phyloP scores from a whole-genome alignment of 2,797 vertebrate species.

The Protosalanx chinensis region DNA sequence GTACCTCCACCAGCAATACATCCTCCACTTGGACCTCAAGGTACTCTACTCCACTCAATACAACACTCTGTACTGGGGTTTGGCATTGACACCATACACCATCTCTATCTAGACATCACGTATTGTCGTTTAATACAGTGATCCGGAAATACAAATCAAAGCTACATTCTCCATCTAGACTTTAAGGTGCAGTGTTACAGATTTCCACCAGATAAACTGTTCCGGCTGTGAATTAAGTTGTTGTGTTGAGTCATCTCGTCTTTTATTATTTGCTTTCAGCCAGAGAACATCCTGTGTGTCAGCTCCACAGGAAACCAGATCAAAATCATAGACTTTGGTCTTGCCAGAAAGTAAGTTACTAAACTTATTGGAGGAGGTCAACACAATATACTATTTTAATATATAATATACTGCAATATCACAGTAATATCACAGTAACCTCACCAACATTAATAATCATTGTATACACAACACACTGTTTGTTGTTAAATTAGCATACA shows the following conservation, averaged over 20 bases:
- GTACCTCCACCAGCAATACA: conserved; percentile 86
- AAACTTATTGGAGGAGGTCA: not conserved
- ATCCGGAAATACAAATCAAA: not conserved
- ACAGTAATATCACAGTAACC: no score
- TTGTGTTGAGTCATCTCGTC: not conserved
- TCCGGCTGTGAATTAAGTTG: no score
- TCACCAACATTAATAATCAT: no score
- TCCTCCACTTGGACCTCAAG: conserved; percentile 83
- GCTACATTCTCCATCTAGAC: not conserved
- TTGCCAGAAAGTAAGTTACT: conserved; percentile 80
- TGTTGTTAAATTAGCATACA: not conserved
- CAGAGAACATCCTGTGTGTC: conserved; percentile 87
- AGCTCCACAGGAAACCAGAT: conserved; percentile 82
- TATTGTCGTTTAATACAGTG: no score
- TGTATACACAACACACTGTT: not conserved
- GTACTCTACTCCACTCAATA: not conserved
- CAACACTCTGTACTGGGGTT: not conserved
- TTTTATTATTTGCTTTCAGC: conserved; percentile 65
- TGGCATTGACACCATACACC: no score
- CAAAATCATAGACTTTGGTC: conserved; percentile 89
- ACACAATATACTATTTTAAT: not conserved
- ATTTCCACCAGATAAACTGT: no score
- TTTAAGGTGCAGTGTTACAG: not conserved
- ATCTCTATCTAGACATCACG: no score
- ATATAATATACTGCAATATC: not conserved